These are phyloP conservation scores for Diadegma fenestrale DNA, from an alignment of 2,888 invertebrate genomes.

Conservation along the genomic window DNA sequence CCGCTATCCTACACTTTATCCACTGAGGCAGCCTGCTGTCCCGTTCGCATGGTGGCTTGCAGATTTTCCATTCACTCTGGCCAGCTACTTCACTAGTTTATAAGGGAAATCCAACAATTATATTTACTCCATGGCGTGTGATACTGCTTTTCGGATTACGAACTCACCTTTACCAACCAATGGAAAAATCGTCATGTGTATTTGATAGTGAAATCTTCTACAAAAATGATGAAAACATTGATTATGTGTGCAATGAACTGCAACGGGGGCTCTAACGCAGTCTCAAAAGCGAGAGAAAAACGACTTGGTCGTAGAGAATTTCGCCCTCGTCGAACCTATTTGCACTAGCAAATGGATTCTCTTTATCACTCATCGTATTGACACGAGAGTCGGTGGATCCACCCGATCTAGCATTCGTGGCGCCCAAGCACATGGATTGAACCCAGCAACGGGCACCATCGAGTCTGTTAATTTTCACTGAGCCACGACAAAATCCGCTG, in stretches of 20 bases:
- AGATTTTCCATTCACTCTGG: background rate
- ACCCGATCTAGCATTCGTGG: slow-evolving; percentile 7
- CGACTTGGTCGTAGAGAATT: slow-evolving; percentile 13
- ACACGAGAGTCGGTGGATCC: slow-evolving; percentile 52
- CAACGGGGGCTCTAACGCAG: background rate
- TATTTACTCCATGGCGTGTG: background rate
- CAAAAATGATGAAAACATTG: background rate
- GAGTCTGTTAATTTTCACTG: slow-evolving; percentile 53
- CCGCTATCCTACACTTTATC: slow-evolving; percentile 32
- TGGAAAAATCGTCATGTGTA: background rate
- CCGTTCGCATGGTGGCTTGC: background rate
- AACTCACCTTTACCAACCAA: background rate
- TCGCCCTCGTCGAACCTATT: slow-evolving; percentile 37
- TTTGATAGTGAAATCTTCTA: background rate
- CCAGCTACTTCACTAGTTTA: background rate
- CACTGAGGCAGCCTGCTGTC: background rate
- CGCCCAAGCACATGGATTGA: slow-evolving; percentile 35
- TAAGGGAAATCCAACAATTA: background rate
- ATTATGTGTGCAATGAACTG: background rate
- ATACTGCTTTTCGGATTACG: background rate
- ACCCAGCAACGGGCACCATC: slow-evolving; percentile 18
- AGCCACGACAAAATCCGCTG: slow-evolving; percentile 44
- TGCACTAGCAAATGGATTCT: slow-evolving; percentile 45
- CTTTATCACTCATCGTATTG: slow-evolving; percentile 63
- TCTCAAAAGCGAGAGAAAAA: background rate